Evolutionary conservation across 1,140 invertebrate genomes (phyloP).

Genomic region (Diprion similis): DNA sequence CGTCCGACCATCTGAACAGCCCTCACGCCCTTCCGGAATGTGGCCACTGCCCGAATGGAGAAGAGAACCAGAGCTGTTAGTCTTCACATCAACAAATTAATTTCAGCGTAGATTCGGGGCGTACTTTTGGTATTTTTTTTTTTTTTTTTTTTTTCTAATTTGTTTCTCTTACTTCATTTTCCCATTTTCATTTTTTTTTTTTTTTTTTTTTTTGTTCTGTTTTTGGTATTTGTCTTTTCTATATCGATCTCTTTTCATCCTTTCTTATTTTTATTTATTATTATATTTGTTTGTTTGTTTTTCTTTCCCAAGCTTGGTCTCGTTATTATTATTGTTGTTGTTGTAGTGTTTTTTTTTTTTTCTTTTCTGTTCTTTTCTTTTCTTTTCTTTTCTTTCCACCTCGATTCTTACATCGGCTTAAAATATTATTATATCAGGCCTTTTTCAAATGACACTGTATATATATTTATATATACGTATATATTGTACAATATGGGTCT

Average conservation of each 20-base stretch:
- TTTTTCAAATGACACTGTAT: too few relatives aligned
- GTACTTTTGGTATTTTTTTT: conserved; percentile 42
- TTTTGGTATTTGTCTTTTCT: too few relatives aligned
- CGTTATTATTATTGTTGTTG: too few relatives aligned
- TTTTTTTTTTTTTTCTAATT: background rate
- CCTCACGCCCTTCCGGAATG: conserved; percentile 99
- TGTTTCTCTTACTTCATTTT: background rate
- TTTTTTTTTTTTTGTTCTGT: background rate
- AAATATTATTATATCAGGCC: too few relatives aligned
- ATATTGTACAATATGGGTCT: too few relatives aligned
- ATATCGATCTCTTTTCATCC: background rate
- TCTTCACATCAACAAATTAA: conserved; percentile 55
- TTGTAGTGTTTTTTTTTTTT: too few relatives aligned
- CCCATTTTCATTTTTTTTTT: background rate
- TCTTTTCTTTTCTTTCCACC: too few relatives aligned
- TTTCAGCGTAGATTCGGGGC: conserved; percentile 33
- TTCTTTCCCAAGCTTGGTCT: too few relatives aligned
- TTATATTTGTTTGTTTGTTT: too few relatives aligned
- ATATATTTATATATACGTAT: too few relatives aligned
- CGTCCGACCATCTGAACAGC: conserved; percentile 97
- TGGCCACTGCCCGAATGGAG: conserved; percentile 83
- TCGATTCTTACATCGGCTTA: too few relatives aligned
- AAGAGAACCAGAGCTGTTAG: conserved; percentile 61
- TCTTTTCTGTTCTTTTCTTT: too few relatives aligned
- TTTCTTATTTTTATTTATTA: background rate